Base-by-base conservation (phyloP, 2,888 invertebrate genomes). In the Meloe dianella region DNA sequence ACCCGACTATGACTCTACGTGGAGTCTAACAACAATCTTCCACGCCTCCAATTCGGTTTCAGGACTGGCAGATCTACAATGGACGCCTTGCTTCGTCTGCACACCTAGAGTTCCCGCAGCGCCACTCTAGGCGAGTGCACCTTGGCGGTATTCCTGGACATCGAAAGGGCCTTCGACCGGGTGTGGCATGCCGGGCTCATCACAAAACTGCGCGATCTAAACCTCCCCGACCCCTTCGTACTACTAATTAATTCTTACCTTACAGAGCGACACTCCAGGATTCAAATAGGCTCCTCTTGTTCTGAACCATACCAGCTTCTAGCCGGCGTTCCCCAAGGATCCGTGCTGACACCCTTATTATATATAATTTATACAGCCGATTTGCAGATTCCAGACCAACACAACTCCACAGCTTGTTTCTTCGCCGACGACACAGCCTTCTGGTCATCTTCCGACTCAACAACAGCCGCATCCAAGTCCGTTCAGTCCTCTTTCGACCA, bases 131-230 rank as follows among this genome's bases (percentile, higher is more conserved):
- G 57, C 3, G 22, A 22, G 17, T 62, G 65, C 51, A 65, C 61
- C 2, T 20, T 65, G 6, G 69, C 71, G 2, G 67, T 73, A 4
- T 70, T 76, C 22, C 61, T 78, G 9, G 75, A 77, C 63, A 58
- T 65, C 3, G 67, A 67, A 35, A 17, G 60, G 6, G 66, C 66
- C 8, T 66, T 66, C 58, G 63, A 66, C 60, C 17, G 47, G 14
- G 71, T 77, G 22, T 71, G 73, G 69, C 73, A 75, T 41, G 56
- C 64, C 4, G 75, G 73, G 5, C 71, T 76, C 2, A 54, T 74
- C 6, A 59, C 57, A 35, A 73, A 73, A 68, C 69, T 78, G 41
- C 17, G 47, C 24, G 22, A 32, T 10, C n/a, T 66, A 7, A 1
- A 30, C 7, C 20, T 66, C 8, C 57, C 54, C 14, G 56, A 30